phyloP scores from a whole-genome alignment of 2,888 invertebrate species.

The Perdita meconis region DNA sequence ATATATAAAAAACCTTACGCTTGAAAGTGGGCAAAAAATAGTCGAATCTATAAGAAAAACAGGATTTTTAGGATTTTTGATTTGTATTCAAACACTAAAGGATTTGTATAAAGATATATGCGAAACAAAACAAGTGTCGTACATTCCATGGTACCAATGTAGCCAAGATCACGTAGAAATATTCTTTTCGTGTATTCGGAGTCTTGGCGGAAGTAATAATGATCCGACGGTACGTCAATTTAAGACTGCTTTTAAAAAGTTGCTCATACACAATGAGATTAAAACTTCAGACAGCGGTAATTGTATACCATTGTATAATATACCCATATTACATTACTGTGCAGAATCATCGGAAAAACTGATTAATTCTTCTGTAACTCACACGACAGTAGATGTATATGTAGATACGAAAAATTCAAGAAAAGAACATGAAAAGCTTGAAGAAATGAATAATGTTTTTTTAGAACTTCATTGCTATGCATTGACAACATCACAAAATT shows the following conservation, averaged over 20 bases:
- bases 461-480: too few relatives aligned
- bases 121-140: background rate
- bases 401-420: too few relatives aligned
- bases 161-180: background rate
- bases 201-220: background rate
- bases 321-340: background rate
- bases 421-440: too few relatives aligned
- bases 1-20: too few relatives aligned
- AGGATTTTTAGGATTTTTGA: constrained; percentile 1
- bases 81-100: background rate
- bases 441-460: too few relatives aligned
- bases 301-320: background rate
- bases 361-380: too few relatives aligned
- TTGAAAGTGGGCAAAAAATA: background rate
- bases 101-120: constrained; percentile 1
- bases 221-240: background rate
- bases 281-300: background rate
- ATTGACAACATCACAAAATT: too few relatives aligned
- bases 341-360: too few relatives aligned
- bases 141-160: background rate
- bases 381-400: too few relatives aligned
- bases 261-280: background rate
- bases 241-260: constrained; percentile 3
- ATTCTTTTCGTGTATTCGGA: background rate
- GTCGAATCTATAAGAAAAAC: background rate